Evolutionary conservation across 2,113 vertebrate species (phyloP), one percentile per base, ranked within the genome.

Genomic region (Pelvicachromis taeniatus): DNA sequence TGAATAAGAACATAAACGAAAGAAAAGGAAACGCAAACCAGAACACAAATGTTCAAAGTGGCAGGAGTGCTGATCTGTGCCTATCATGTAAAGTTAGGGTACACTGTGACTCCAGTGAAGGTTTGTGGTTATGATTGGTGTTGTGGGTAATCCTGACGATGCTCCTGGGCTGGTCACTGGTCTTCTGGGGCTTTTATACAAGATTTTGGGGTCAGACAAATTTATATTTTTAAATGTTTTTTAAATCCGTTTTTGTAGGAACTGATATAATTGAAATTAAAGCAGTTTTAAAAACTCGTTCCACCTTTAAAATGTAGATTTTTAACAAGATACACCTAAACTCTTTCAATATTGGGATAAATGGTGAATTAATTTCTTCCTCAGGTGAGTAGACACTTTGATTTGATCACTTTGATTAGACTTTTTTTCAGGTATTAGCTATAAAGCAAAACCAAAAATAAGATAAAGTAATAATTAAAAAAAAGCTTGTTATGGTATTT

Each of bases 301-400:
- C 4, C 17, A 4, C 7, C 7, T 53, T 53, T n/a, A n/a, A 53
- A 29, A 12, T 11, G 0, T 38, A 12, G 17, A 38, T 63, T 63
- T 63, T 63, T 7, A 63, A 11, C 33, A 63, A 63, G 17, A 21
- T 2, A 7, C 6, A 1, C 0, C 0, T 17, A 11, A 73, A 29
- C 3, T 31, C 42, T 73, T 11, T 73, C 23, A 19, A 12, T 73
- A 73, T 8, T 19, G 7, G 4, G 50, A n/a, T 50, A 31, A 50
- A 31, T 3, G 40, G 2, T 0, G 68, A 75, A 50, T 50, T 31
- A 31, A 50, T 31, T 50, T 42, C 0, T 48, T 73, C 42, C 2
- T 31, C 0, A 75, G 23, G 5, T 70, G 40, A 70, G 65, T 1
- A 42, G 21, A 70, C 13, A 3, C 45, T 45, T 48, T 7, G 26